Percentiles rank a stretch among this genome's conserved stretches.
These are phyloP conservation scores for Panthera uncia DNA, from an alignment of 2,113 vertebrate genomes.

Conservation along the genomic window DNA sequence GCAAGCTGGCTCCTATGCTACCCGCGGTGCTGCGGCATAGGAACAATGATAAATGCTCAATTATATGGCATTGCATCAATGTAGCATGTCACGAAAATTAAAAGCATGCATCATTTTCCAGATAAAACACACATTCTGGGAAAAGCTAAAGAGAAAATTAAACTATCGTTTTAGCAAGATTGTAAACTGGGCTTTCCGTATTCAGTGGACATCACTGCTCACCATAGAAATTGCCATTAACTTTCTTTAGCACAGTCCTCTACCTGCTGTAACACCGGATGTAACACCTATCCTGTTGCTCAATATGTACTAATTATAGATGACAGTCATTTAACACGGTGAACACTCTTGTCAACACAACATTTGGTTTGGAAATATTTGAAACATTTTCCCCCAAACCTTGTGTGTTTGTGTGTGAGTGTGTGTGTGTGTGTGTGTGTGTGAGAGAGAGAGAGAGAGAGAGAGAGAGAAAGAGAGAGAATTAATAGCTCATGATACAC, in stretches of 20 bases:
- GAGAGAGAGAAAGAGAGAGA: background rate
- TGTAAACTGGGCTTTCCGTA: background rate
- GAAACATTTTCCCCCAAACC: background rate
- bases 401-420: background rate
- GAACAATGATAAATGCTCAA: background rate
- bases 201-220: background rate
- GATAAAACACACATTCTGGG: background rate
- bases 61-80: background rate
- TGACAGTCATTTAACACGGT: background rate
- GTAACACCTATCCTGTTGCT: background rate
- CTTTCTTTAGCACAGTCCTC: slow-evolving; percentile 39
- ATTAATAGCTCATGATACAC: background rate
- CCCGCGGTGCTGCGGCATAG: accelerated
- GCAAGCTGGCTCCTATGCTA: background rate
- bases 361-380: background rate
- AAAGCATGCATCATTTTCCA: background rate
- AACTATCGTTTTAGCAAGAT: background rate
- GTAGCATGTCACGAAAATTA: background rate
- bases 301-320: background rate
- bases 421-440: background rate
- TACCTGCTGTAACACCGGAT: background rate
- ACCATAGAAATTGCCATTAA: slow-evolving; percentile 9
- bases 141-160: slow-evolving; percentile 24
- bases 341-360: background rate
- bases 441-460: background rate